phyloP scores from a whole-genome alignment of 2,113 vertebrate genomes.

The Ammodytes dubius region DNA sequence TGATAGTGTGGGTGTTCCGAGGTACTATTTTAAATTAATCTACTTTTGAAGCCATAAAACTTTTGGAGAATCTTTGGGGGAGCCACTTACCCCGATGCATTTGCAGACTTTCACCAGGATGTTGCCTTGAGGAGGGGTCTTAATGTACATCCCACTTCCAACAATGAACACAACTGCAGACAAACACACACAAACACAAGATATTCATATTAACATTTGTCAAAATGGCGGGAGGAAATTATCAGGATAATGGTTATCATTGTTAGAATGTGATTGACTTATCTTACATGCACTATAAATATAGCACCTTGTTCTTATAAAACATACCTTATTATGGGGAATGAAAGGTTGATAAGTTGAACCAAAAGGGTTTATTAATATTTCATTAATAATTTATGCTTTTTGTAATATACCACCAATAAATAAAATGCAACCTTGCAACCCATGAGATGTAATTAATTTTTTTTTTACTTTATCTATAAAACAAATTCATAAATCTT shows the following conservation, averaged over 20 bases:
- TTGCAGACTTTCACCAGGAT: slow-evolving; percentile 88
- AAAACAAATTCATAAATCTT: neutral
- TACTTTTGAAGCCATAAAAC: neutral
- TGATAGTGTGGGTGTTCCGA: no score
- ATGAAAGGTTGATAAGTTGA: neutral
- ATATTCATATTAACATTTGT: neutral
- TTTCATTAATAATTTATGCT: neutral
- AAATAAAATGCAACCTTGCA: neutral
- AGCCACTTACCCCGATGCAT: slow-evolving; percentile 91
- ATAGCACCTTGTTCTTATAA: neutral
- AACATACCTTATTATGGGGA: neutral
- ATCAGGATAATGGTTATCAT: neutral
- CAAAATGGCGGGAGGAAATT: neutral
- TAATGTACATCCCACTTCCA: slow-evolving; percentile 92
- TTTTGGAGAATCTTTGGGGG: neutral
- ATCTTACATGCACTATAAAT: neutral
- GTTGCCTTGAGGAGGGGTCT: slow-evolving; percentile 91
- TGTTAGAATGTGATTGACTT: neutral
- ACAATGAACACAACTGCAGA: slow-evolving; percentile 91
- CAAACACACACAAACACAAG: slow-evolving; percentile 21
- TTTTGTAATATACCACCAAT: neutral
- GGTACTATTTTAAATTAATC: neutral
- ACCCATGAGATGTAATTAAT: neutral
- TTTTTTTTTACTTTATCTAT: neutral
- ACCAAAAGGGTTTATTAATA: neutral